Evolutionary conservation across 2,797 vertebrate species (phyloP).

Genomic region (Tangara arthus): DNA sequence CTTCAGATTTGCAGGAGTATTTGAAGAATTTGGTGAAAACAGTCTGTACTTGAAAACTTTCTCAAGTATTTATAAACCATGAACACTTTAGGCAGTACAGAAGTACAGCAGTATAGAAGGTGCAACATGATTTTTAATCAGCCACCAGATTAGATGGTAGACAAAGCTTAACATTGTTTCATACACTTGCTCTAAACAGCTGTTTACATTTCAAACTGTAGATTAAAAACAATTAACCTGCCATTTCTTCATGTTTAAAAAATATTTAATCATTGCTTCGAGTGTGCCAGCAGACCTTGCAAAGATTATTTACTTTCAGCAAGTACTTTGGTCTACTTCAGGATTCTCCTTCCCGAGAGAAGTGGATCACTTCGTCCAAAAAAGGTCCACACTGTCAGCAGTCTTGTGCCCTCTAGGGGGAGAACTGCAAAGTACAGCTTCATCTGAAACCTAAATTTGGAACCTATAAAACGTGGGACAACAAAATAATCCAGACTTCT

Average conservation of each 20-base stretch:
- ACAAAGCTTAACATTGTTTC: not conserved
- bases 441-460: not conserved
- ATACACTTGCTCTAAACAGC: not conserved
- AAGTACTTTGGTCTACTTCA: not conserved
- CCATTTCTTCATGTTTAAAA: not conserved
- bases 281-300: not conserved
- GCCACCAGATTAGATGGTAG: not conserved
- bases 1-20: not conserved
- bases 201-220: not conserved
- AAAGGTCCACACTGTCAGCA: not conserved
- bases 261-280: not conserved
- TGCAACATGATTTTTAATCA: not conserved
- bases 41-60: not conserved
- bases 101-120: not conserved
- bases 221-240: not conserved
- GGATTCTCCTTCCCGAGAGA: not conserved
- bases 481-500: not conserved
- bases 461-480: not conserved
- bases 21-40: not conserved
- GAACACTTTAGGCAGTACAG: not conserved
- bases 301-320: not conserved
- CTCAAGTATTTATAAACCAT: not conserved
- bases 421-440: not conserved
- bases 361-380: not conserved
- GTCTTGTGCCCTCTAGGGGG: constrained; percentile 18